phyloP scores from a whole-genome alignment of 2,797 vertebrate genomes.

The Melanotaenia nigrans region DNA sequence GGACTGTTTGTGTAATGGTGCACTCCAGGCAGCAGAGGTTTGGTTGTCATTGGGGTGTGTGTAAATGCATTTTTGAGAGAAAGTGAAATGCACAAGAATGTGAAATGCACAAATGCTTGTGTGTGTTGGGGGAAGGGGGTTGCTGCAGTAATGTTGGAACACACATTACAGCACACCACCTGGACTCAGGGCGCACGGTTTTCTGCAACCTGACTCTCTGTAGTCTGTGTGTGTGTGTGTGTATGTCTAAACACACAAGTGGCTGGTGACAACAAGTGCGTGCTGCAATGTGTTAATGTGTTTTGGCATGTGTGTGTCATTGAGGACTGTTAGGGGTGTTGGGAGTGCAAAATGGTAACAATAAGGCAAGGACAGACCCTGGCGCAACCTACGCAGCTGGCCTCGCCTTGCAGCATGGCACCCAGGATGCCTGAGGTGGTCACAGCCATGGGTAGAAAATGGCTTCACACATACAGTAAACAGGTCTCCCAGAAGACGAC shows the following conservation, averaged over 20 bases:
- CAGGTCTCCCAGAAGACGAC: conserved; percentile 17
- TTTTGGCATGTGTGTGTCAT: conserved; percentile 15
- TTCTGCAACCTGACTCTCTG: conserved; percentile 72
- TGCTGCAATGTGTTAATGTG: conserved; percentile 42
- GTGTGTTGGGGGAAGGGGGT: conserved; percentile 12
- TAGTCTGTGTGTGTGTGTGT: conserved; percentile 27
- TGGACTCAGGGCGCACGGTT: conserved; percentile 61
- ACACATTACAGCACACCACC: conserved; percentile 56
- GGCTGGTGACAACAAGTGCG: conserved; percentile 18
- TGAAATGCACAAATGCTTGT: conserved; percentile 5
- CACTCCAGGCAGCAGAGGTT: conserved; percentile 27
- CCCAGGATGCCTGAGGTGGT: conserved; percentile 32
- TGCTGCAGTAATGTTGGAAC: conserved; percentile 26
- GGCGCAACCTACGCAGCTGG: conserved; percentile 55
- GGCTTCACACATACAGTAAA: conserved; percentile 44
- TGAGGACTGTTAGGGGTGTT: conserved; percentile 34
- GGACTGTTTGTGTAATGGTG: conserved; percentile 35
- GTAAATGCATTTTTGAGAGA: conserved; percentile 54
- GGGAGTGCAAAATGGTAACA: conserved; percentile 65
- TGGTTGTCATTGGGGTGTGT: conserved; percentile 56
- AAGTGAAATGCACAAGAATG: conserved; percentile 58
- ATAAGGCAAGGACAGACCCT: conserved; percentile 56
- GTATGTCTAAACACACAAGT: conserved; percentile 41
- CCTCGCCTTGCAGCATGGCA: conserved; percentile 7
- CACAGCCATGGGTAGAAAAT: conserved; percentile 1